phyloP scores from a whole-genome alignment of 2,888 invertebrate genomes.

The Polydesmus complanatus region DNA sequence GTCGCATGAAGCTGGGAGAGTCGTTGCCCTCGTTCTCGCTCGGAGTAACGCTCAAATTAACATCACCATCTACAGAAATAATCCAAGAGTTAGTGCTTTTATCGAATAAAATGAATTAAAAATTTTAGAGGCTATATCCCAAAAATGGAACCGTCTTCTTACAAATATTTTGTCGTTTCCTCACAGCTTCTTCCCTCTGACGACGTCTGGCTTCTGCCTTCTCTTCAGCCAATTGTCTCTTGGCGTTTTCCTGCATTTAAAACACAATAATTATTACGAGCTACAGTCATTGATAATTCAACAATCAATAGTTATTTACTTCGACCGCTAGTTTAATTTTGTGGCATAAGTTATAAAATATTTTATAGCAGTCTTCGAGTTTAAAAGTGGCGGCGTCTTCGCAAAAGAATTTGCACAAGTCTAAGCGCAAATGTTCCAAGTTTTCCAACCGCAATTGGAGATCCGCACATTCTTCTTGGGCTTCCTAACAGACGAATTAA shows the following conservation, averaged over 20 bases:
- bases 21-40: constrained; percentile 39
- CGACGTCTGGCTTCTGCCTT: constrained; percentile 64
- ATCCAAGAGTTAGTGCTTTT: too few species aligned
- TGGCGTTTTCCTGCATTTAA: constrained; percentile 53
- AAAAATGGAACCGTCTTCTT: constrained; percentile 10
- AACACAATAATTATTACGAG: neutral
- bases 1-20: constrained; percentile 40
- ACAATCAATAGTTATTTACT: constrained; percentile 23
- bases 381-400: constrained; percentile 80
- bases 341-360: constrained; percentile 73
- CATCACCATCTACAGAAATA: constrained; percentile 14
- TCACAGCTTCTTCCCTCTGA: constrained; percentile 48
- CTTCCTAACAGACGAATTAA: constrained; percentile 22
- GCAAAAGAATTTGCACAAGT: constrained; percentile 83
- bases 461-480: constrained; percentile 25
- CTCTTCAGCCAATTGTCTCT: constrained; percentile 66
- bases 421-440: constrained; percentile 61
- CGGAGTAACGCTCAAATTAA: constrained; percentile 1
- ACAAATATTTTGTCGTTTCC: constrained; percentile 10
- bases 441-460: constrained; percentile 61
- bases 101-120: too few species aligned
- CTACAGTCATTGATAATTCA: neutral
- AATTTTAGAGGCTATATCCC: neutral
- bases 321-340: constrained; percentile 32
- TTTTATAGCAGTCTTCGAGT: constrained; percentile 84